phyloP scores from a whole-genome alignment of 2,113 vertebrate genomes.

The Solenodon paradoxus region DNA sequence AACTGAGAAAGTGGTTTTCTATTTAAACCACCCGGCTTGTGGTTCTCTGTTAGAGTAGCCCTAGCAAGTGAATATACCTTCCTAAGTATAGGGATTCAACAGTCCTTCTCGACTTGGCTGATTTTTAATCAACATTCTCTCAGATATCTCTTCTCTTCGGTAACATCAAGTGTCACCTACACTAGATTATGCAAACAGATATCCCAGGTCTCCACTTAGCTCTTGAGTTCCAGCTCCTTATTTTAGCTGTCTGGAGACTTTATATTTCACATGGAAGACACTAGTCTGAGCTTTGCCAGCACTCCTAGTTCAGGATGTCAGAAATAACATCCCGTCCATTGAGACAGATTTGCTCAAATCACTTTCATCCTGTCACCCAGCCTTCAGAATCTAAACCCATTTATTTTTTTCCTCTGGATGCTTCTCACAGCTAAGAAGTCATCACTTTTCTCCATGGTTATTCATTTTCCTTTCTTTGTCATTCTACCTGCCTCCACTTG shows the following conservation, averaged over 20 bases:
- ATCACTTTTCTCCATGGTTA: background rate
- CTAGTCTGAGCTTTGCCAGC: background rate
- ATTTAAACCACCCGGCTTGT: background rate
- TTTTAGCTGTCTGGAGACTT: too few species aligned
- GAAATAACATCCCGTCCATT: background rate
- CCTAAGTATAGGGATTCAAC: background rate
- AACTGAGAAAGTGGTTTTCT: background rate
- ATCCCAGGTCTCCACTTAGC: background rate
- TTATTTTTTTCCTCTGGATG: too few species aligned
- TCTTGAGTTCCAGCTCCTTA: fast-evolving
- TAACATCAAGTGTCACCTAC: background rate
- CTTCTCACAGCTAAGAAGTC: background rate
- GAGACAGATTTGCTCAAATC: background rate
- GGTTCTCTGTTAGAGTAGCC: background rate
- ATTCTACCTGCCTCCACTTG: background rate
- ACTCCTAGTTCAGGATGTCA: background rate
- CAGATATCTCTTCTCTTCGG: background rate
- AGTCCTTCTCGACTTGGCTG: fast-evolving
- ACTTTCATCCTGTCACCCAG: background rate
- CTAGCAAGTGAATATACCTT: background rate
- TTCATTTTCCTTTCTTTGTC: background rate
- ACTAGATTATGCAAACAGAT: background rate
- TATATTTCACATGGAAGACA: background rate
- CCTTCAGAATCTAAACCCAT: background rate
- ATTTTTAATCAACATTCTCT: background rate